These are phyloP conservation scores for Ormyrus nitidulus DNA, from an alignment of 2,888 invertebrate genomes.

Conservation along the genomic window DNA sequence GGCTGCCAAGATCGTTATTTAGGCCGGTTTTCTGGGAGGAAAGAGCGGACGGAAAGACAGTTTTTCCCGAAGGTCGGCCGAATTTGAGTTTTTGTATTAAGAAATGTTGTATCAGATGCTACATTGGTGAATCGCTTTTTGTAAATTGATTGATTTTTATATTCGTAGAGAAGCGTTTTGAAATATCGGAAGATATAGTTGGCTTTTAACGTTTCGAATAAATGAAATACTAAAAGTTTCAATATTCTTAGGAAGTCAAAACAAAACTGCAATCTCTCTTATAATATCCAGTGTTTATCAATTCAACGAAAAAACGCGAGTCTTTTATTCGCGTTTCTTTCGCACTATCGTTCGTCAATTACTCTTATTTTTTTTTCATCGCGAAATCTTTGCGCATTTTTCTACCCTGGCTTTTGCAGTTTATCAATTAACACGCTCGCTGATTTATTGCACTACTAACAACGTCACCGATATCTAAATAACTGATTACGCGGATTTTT, in stretches of 20 bases:
- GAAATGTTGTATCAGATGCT: too few relatives aligned
- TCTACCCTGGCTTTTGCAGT: not conserved
- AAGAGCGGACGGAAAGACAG: too few relatives aligned
- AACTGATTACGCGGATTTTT: slow-evolving; percentile 16
- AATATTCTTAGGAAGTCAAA: slow-evolving; percentile 25
- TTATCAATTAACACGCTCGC: slow-evolving; percentile 35
- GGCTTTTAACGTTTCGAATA: not conserved
- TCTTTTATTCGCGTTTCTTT: not conserved
- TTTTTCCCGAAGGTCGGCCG: too few relatives aligned
- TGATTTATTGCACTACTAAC: slow-evolving; percentile 24
- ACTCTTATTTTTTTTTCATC: not conserved
- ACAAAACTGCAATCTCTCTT: not conserved
- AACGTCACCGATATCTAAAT: slow-evolving; percentile 3
- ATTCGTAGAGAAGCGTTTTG: too few relatives aligned
- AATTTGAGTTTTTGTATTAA: too few relatives aligned
- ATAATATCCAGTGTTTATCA: slow-evolving; percentile 2
- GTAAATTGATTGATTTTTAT: too few relatives aligned
- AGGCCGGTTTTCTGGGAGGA: too few relatives aligned
- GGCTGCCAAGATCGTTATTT: too few relatives aligned
- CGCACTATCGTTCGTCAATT: slow-evolving; percentile 27
- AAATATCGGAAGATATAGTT: too few relatives aligned
- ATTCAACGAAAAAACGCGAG: not conserved
- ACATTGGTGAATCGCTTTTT: too few relatives aligned
- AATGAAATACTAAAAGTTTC: not conserved
- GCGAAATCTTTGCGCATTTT: not conserved